These are phyloP conservation scores for Asarcornis scutulata DNA, from an alignment of 2,113 vertebrate genomes.

Conservation along the genomic window DNA sequence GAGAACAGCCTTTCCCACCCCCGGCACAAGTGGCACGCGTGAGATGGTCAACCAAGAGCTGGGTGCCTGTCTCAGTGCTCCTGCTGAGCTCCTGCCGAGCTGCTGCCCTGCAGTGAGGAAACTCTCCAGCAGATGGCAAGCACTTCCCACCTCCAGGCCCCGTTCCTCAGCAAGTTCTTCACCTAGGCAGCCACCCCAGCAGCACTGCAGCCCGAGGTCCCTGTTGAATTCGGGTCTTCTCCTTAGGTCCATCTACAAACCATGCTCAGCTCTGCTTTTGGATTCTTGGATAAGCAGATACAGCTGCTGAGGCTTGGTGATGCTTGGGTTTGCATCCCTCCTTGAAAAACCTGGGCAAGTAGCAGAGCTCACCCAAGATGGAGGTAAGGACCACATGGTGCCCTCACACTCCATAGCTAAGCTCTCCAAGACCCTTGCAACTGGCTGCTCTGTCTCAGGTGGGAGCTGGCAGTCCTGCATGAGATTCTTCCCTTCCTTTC, in stretches of 20 bases:
- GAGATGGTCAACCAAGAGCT: neutral
- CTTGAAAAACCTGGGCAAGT: neutral
- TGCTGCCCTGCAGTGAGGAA: neutral
- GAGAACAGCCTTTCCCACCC: neutral
- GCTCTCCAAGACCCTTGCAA: neutral
- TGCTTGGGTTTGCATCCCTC: neutral
- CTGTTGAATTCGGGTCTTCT: neutral
- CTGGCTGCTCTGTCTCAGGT: neutral
- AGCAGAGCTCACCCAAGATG: neutral
- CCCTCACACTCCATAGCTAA: neutral
- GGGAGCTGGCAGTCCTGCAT: neutral
- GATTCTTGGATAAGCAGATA: neutral
- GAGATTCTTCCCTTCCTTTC: neutral
- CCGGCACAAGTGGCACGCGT: accelerated
- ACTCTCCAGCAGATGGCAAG: slow-evolving; percentile 1
- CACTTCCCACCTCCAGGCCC: neutral
- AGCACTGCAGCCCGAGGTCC: neutral
- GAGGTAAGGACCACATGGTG: neutral
- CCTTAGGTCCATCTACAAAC: neutral
- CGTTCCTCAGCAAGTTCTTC: accelerated
- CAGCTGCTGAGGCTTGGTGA: neutral
- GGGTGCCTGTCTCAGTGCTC: accelerated
- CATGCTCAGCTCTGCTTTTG: neutral
- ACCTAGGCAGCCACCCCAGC: neutral
- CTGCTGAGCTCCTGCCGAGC: neutral